Base-by-base conservation (phyloP, 2,888 invertebrate species). In the Galerucella calmariensis region DNA sequence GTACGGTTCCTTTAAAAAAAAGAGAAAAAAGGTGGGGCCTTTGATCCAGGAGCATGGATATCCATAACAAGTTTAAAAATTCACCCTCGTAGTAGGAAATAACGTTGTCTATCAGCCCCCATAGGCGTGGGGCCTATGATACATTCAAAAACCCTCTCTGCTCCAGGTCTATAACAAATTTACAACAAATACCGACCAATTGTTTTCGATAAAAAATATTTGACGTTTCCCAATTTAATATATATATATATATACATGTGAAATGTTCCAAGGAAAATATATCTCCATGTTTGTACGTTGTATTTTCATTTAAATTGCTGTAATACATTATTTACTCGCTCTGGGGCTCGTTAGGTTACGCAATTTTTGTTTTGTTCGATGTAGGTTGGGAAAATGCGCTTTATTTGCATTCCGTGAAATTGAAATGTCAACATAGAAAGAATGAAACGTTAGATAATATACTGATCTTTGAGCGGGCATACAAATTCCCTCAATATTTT, bases 401-500 rank as follows among this genome's bases (percentile, higher is more conserved):
- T 67, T 46, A 24, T 67, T 53, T 67, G 51, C 53, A 53, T 53
- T 27, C 35, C 51, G 35, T 53, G n/a, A 53, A 67, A 67, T 67
- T 53, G 24, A 24, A 27, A 67, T 53, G 67, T 67, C 53, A 67
- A 51, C 67, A 53, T 53, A 53, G n/a, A 51, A 51, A 14, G 67
- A 67, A 67, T 53, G 14, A 4, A 2, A 46, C 11, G 65, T 65
- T 35, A 35, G 35, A 35, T 35, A 35, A 35, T 5, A 6, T 4
- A 35, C 35, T 35, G 35, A 6, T 35, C 35, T 35, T 3, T 35
- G 35, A 35, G 27, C 5, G 27, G 27, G 27, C 27, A 27, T 5
- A 27, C 27, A 27, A 27, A 27, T 27, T 3, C 27, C 3, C 27
- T 3, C 27, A 3, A 3, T 27, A 27, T 4, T 27, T 27, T 27